Evolutionary conservation across 2,113 vertebrate species (phyloP).

Genomic region (Nesoenas mayeri): DNA sequence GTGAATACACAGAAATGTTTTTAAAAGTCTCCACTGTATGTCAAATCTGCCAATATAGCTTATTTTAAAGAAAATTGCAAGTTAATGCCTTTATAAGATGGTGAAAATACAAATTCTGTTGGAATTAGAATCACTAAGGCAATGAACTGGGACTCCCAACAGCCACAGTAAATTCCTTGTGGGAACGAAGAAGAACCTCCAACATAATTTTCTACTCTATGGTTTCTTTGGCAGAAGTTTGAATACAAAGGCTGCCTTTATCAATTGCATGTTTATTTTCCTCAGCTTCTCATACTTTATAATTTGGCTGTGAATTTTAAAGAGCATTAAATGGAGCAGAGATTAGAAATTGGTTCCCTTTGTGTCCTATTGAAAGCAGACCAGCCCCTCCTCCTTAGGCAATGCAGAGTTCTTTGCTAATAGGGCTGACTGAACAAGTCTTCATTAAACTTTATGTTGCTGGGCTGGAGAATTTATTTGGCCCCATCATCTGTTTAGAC

Average conservation of each 20-base stretch:
- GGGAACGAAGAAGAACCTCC: background rate
- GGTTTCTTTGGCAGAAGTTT: background rate
- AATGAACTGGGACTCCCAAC: background rate
- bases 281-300: conserved; percentile 12
- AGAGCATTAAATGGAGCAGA: background rate
- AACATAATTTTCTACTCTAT: background rate
- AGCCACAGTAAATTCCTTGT: background rate
- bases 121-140: background rate
- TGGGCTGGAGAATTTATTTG: conserved; percentile 35
- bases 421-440: conserved; percentile 55
- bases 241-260: conserved; percentile 23
- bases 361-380: conserved; percentile 43
- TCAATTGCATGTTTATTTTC: background rate
- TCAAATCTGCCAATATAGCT: background rate
- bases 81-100: background rate
- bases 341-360: conserved; percentile 59
- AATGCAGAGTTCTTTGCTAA: conserved; percentile 36
- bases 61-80: conserved; percentile 7
- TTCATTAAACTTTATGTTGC: conserved; percentile 60
- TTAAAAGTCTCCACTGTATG: background rate
- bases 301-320: conserved; percentile 44
- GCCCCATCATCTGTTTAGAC: background rate
- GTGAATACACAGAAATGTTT: background rate
- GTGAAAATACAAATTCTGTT: background rate
- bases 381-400: background rate